These are phyloP conservation scores for Ectemnius continuus DNA, from an alignment of 2,888 invertebrate species.

Conservation along the genomic window DNA sequence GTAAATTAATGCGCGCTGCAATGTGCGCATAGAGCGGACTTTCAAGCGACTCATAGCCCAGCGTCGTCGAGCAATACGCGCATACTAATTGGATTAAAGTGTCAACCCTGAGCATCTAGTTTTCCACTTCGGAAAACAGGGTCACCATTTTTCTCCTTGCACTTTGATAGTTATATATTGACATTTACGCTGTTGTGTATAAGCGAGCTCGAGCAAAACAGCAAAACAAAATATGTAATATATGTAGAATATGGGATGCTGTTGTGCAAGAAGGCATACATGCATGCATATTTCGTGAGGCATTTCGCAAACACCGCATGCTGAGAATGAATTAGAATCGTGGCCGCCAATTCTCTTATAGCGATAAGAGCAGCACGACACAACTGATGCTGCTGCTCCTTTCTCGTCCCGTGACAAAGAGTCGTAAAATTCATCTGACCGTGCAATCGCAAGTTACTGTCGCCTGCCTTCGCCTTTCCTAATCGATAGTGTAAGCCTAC, in stretches of 20 bases:
- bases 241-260: no score
- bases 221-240: no score
- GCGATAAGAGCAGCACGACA: no score
- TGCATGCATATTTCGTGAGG: no score
- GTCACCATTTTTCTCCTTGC: neutral
- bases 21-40: neutral
- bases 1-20: constrained; percentile 1
- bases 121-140: neutral
- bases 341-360: no score
- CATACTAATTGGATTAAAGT: constrained; percentile 1
- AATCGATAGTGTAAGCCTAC: constrained; percentile 17
- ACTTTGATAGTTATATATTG: no score
- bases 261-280: no score
- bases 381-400: no score
- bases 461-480: neutral
- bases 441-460: constrained; percentile 19
- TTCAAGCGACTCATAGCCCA: neutral
- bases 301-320: no score
- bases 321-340: no score
- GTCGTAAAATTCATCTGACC: constrained; percentile 15
- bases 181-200: no score
- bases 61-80: neutral
- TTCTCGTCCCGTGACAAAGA: constrained; percentile 15
- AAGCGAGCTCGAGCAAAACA: no score
- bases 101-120: neutral